Evolutionary conservation across 1,140 invertebrate genomes (phyloP).

Genomic region (Agrypnia vestita): DNA sequence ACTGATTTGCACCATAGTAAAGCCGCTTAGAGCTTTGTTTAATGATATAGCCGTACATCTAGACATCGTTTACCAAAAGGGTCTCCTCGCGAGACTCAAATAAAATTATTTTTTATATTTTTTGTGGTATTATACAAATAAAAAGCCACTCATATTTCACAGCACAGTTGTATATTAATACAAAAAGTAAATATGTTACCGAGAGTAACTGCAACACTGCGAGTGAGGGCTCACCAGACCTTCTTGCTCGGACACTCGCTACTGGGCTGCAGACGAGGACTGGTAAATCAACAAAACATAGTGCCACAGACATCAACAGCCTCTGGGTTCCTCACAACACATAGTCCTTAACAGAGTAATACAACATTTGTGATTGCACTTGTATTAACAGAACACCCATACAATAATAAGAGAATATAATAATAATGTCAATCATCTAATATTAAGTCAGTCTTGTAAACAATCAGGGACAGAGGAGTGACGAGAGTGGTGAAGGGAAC

Average conservation of each 20-base stretch:
- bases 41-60: conserved; percentile 58
- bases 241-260: no score
- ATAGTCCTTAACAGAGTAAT: conserved; percentile 59
- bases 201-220: neutral
- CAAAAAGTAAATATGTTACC: conserved; percentile 51
- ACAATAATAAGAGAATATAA: conserved; percentile 55
- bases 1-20: conserved; percentile 61
- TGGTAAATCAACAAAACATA: no score
- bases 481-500: conserved; percentile 12
- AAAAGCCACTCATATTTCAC: conserved; percentile 63
- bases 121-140: conserved; percentile 62
- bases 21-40: conserved; percentile 45
- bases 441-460: conserved; percentile 62
- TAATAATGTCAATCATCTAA: conserved; percentile 60
- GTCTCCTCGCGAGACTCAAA: conserved; percentile 58
- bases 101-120: conserved; percentile 61
- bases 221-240: neutral
- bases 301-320: neutral
- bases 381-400: conserved; percentile 54
- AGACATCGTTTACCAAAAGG: conserved; percentile 58
- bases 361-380: conserved; percentile 61
- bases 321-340: conserved; percentile 53
- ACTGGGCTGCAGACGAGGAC: no score
- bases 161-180: conserved; percentile 63
- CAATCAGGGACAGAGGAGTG: conserved; percentile 60